These are phyloP conservation scores for Atrichornis clamosus DNA, from an alignment of 2,113 vertebrate species.

Conservation along the genomic window DNA sequence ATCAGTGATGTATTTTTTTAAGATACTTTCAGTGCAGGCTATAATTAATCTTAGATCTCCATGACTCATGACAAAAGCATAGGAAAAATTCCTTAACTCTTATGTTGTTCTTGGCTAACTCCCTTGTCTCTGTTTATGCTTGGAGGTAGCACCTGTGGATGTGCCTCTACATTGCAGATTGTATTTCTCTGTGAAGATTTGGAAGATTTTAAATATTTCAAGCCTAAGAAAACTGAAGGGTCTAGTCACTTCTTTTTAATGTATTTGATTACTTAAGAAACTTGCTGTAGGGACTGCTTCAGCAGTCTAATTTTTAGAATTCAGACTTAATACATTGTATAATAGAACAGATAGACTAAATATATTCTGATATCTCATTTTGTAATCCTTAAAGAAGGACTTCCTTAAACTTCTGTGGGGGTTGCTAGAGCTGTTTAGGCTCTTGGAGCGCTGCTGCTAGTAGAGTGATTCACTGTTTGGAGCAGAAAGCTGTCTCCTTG, in stretches of 20 bases:
- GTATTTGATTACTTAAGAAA: not conserved
- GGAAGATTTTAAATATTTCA: not conserved
- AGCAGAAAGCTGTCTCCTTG: not conserved
- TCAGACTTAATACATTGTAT: not conserved
- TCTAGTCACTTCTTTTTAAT: not conserved
- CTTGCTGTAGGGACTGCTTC: not conserved
- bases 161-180: not conserved
- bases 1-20: not conserved
- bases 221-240: not conserved
- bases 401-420: not conserved
- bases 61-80: slow-evolving; percentile 45
- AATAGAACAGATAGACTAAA: not conserved
- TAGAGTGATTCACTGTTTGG: not conserved
- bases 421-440: not conserved
- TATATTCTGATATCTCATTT: not conserved
- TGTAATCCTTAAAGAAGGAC: not conserved
- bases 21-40: not conserved
- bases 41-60: slow-evolving; percentile 45
- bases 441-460: not conserved
- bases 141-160: not conserved
- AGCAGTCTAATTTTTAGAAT: not conserved
- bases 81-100: slow-evolving; percentile 33
- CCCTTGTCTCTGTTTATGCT: not conserved
- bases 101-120: slow-evolving; percentile 1
- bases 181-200: not conserved